Percentiles rank a stretch among this genome's conserved stretches.
Evolutionary conservation across 2,113 vertebrate species (phyloP).

Genomic region (Microtus pennsylvanicus): DNA sequence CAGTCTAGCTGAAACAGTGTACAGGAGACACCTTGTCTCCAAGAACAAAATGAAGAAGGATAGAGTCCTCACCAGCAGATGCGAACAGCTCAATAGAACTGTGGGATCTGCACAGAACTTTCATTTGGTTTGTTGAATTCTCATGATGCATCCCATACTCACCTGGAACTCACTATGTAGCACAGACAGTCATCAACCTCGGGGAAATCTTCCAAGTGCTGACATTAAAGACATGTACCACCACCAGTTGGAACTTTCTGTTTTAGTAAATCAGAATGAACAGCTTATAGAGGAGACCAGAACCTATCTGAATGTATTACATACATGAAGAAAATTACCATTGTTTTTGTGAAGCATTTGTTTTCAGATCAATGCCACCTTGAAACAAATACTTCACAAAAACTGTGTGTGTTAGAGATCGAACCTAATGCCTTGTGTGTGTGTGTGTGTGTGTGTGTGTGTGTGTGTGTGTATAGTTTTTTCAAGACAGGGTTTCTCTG

Average conservation of each 20-base stretch:
- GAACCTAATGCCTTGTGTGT: not conserved
- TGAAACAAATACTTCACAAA: not conserved
- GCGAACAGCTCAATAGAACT: not conserved
- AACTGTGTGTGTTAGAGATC: not conserved
- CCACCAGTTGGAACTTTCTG: not conserved
- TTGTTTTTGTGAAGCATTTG: not conserved
- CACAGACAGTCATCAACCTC: not conserved
- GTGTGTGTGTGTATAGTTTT: not conserved
- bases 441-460: not conserved
- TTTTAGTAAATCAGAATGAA: slow-evolving; percentile 16
- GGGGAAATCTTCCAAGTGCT: not conserved
- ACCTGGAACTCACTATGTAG: not conserved
- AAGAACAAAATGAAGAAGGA: not conserved
- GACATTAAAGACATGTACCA: not conserved
- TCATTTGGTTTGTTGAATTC: not conserved
- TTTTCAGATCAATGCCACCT: not conserved
- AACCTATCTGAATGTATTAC: not conserved
- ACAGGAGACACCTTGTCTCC: not conserved
- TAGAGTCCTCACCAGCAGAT: not conserved
- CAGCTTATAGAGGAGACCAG: not conserved
- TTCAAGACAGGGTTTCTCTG: no score
- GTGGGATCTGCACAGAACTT: not conserved
- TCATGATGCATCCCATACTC: not conserved
- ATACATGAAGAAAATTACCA: not conserved
- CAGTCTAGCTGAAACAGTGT: not conserved